These are phyloP conservation scores for Anoplophora glabripennis DNA, from an alignment of 1,140 invertebrate species.

Conservation along the genomic window DNA sequence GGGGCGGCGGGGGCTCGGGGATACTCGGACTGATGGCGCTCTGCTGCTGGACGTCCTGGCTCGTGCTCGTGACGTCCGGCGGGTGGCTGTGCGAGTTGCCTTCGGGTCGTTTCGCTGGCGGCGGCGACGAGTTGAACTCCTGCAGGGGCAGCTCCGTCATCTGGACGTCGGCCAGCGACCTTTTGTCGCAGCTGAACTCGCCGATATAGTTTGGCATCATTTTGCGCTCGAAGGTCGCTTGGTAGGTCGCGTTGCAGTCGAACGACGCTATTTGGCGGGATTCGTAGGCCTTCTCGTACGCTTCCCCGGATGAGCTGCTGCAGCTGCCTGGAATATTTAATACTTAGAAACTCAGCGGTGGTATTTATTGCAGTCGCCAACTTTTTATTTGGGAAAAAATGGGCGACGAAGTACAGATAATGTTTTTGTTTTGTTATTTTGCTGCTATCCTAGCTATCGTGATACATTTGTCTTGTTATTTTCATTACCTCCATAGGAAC, in stretches of 20 bases:
- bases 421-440: too few relatives aligned
- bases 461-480: too few relatives aligned
- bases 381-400: not conserved
- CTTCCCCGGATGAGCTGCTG: constrained; percentile 57
- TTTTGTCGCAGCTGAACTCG: constrained; percentile 64
- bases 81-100: constrained; percentile 55
- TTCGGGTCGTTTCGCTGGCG: constrained; percentile 53
- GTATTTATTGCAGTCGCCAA: not conserved
- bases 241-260: constrained; percentile 46
- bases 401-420: not conserved
- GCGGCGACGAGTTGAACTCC: constrained; percentile 63
- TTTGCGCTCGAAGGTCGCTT: constrained; percentile 48
- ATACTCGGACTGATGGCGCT: constrained; percentile 56
- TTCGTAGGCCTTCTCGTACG: constrained; percentile 58
- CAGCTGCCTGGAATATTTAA: constrained; percentile 52
- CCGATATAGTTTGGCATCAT: constrained; percentile 55
- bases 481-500: too few relatives aligned
- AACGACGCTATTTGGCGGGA: constrained; percentile 57
- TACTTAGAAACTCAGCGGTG: not conserved
- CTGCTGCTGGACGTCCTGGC: constrained; percentile 49
- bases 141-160: constrained; percentile 65
- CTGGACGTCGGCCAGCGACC: constrained; percentile 61
- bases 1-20: constrained; percentile 68
- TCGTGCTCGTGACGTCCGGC: constrained; percentile 48
- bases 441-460: too few relatives aligned